Conservation (phyloP, 2,888 invertebrate species). For the Chironomus tentans region DNA sequence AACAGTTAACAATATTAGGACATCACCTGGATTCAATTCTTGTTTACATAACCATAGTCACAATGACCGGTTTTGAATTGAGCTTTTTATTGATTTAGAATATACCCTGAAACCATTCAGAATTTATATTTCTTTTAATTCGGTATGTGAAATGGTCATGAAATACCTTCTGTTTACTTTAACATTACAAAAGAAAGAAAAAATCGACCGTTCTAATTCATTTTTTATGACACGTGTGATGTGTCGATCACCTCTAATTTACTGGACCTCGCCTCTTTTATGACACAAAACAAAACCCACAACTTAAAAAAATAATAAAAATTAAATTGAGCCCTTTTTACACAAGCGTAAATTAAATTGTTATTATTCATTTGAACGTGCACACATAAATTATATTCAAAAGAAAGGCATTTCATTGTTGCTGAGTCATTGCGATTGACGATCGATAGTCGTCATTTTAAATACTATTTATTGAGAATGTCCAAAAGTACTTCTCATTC, state of each 20-base stretch:
- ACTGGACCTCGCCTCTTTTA: background rate
- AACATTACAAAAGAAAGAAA: conserved; percentile 7
- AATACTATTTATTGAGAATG: background rate
- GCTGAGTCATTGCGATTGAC: conserved; percentile 1
- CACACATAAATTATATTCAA: background rate
- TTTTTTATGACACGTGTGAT: conserved; percentile 19
- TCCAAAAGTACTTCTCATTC: background rate
- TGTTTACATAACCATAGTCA: background rate
- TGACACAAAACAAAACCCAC: background rate
- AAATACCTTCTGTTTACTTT: conserved; percentile 16
- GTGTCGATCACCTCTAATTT: conserved; percentile 15
- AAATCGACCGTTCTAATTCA: conserved; percentile 4
- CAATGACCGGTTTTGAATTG: background rate
- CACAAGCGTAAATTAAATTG: background rate
- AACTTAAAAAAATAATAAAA: background rate
- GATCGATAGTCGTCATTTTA: background rate
- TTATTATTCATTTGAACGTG: background rate
- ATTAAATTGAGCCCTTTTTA: background rate
- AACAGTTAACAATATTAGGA: too few species aligned
- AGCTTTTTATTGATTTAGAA: conserved; percentile 16
- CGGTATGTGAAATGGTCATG: background rate
- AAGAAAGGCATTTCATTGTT: background rate
- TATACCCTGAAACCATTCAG: background rate
- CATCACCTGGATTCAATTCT: background rate
- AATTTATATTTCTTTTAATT: background rate